These are phyloP conservation scores for Tapirus indicus DNA, from an alignment of 2,797 vertebrate species.

Conservation along the genomic window DNA sequence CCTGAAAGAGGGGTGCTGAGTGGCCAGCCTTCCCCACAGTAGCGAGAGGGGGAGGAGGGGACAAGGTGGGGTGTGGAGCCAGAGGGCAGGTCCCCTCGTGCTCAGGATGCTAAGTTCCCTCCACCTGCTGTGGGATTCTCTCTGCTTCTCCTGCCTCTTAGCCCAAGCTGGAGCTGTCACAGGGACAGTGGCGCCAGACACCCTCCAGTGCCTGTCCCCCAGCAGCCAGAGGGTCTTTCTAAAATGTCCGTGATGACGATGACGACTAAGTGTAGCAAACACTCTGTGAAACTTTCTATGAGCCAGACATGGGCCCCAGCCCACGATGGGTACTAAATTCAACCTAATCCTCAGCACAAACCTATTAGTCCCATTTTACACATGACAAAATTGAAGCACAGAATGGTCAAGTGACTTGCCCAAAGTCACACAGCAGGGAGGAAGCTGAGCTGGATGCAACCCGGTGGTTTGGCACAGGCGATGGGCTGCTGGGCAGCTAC, in stretches of 20 bases:
- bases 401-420: accelerated
- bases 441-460: accelerated
- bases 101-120: accelerated
- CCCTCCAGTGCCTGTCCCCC: accelerated
- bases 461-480: accelerated
- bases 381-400: accelerated
- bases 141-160: neutral
- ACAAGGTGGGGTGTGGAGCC: accelerated
- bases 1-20: accelerated
- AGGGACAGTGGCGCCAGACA: accelerated
- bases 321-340: accelerated
- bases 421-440: accelerated
- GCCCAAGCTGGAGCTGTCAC: accelerated
- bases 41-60: neutral
- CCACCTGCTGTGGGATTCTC: accelerated
- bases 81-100: neutral
- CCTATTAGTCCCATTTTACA: accelerated
- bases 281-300: accelerated
- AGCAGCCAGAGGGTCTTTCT: accelerated
- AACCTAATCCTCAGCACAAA: accelerated
- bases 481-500: accelerated
- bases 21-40: accelerated
- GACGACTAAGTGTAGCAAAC: accelerated
- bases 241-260: accelerated
- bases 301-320: accelerated